Evolutionary conservation across 2,888 invertebrate species (phyloP).

Genomic region (Gymnocheta viridis): DNA sequence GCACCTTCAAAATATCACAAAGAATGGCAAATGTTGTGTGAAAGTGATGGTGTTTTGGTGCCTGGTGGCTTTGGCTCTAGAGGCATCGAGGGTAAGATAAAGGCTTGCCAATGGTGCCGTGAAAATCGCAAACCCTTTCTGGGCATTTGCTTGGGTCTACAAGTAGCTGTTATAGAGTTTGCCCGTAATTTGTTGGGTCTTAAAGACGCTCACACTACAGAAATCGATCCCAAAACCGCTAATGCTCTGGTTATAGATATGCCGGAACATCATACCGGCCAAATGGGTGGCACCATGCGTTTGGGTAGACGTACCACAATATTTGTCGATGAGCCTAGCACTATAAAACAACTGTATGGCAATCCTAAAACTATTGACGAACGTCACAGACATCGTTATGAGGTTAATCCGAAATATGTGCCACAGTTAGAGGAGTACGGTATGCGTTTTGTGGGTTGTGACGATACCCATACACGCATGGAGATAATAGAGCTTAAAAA

Average conservation of each 20-base stretch:
- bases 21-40: constrained; percentile 95
- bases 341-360: constrained; percentile 89
- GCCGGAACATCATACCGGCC: constrained; percentile 98
- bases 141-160: constrained; percentile 98
- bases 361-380: constrained; percentile 92
- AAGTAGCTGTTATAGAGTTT: constrained; percentile 98
- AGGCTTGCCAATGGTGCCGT: constrained; percentile 96
- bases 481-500: constrained; percentile 93
- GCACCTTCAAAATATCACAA: constrained; percentile 94
- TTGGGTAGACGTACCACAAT: constrained; percentile 95
- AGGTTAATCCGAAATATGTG: constrained; percentile 96
- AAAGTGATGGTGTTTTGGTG: constrained; percentile 94
- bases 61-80: constrained; percentile 99
- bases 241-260: constrained; percentile 97
- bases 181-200: constrained; percentile 91
- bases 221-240: constrained; percentile 88
- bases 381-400: constrained; percentile 97
- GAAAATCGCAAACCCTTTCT: constrained; percentile 94
- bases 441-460: constrained; percentile 93
- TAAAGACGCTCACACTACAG: constrained; percentile 92
- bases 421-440: constrained; percentile 90
- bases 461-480: constrained; percentile 93
- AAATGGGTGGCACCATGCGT: constrained; percentile 98
- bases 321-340: constrained; percentile 85
- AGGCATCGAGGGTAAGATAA: constrained; percentile 97